phyloP scores from a whole-genome alignment of 2,888 invertebrate genomes.

The Drosophila macrospina region DNA sequence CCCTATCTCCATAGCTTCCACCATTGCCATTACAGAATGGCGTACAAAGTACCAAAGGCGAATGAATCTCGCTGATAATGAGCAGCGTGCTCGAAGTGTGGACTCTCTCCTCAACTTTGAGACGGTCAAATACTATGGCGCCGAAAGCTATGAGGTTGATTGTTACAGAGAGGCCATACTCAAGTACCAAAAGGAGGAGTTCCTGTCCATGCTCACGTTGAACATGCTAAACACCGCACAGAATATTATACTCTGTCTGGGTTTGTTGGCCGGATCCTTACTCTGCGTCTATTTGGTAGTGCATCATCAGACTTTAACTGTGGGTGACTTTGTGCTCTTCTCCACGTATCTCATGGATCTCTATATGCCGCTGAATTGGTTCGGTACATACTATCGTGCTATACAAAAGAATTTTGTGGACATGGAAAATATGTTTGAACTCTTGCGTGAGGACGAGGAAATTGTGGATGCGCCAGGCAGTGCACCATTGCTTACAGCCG shows the following conservation, averaged over 20 bases:
- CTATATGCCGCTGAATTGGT: conserved; percentile 98
- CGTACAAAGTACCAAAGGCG: conserved; percentile 96
- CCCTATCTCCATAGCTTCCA: conserved; percentile 86
- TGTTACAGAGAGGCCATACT: conserved; percentile 94
- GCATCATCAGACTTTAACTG: conserved; percentile 89
- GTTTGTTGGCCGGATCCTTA: conserved; percentile 94
- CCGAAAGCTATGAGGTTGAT: conserved; percentile 95
- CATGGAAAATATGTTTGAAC: conserved; percentile 99
- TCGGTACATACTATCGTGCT: conserved; percentile 98
- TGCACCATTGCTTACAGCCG: conserved; percentile 87
- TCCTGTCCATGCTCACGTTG: conserved; percentile 93
- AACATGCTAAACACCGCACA: conserved; percentile 96
- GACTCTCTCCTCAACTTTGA: conserved; percentile 99
- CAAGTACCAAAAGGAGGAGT: conserved; percentile 95
- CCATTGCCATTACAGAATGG: conserved; percentile 98
- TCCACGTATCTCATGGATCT: conserved; percentile 97
- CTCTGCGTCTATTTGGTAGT: conserved; percentile 95
- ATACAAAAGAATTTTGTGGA: conserved; percentile 99
- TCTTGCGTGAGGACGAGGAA: conserved; percentile 94
- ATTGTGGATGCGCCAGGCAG: conserved; percentile 94
- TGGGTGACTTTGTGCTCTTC: conserved; percentile 98
- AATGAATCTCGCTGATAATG: conserved; percentile 98
- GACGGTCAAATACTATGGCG: conserved; percentile 99
- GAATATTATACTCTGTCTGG: conserved; percentile 94
- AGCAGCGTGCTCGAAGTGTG: conserved; percentile 95